phyloP scores from a whole-genome alignment of 2,113 vertebrate genomes.

The Lanius collurio region DNA sequence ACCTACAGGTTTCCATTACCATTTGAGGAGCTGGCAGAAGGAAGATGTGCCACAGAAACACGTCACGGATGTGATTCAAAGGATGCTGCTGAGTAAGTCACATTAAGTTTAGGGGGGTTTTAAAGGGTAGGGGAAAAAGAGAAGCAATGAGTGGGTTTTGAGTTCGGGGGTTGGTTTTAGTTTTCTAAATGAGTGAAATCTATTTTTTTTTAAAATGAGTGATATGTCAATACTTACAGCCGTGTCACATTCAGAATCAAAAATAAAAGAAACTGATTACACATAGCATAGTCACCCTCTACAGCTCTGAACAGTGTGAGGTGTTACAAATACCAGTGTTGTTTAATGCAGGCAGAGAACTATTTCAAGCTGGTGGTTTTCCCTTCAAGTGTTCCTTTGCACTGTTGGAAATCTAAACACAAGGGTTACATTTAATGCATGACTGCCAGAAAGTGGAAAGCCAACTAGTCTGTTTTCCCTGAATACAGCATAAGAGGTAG shows the following conservation, averaged over 20 bases:
- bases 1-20: background rate
- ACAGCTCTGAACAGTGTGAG: background rate
- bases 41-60: background rate
- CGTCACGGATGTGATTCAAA: background rate
- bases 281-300: background rate
- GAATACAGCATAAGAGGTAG: background rate
- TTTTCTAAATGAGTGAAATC: background rate
- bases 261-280: background rate
- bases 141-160: background rate
- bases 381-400: constrained; percentile 6
- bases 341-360: constrained; percentile 17
- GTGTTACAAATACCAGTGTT: background rate
- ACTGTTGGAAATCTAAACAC: constrained; percentile 37
- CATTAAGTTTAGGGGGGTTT: background rate
- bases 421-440: constrained; percentile 41
- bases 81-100: constrained; percentile 37
- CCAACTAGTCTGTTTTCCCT: background rate
- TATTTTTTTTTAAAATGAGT: background rate
- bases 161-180: background rate
- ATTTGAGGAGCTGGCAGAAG: background rate
- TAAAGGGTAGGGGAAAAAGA: constrained; percentile 30
- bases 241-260: background rate
- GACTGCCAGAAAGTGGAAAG: constrained; percentile 31
- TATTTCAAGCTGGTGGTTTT: constrained; percentile 40
- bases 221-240: background rate